Conservation (phyloP, 2,113 vertebrate species). For the Polypterus senegalus region DNA sequence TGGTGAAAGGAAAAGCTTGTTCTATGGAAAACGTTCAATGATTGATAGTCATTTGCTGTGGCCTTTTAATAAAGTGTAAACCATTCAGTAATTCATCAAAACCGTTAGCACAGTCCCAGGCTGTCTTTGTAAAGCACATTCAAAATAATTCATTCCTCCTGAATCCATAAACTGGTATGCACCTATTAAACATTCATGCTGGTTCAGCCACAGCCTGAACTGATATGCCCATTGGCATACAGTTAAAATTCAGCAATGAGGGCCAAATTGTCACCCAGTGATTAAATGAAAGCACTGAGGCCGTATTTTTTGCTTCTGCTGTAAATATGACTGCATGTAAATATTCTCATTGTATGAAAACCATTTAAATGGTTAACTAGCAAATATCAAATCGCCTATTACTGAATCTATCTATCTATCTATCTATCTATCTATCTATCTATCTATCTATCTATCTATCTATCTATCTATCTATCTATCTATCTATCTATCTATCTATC, state of each 20-base stretch:
- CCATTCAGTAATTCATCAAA: conserved; percentile 45
- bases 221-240: conserved; percentile 48
- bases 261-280: conserved; percentile 46
- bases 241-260: conserved; percentile 40
- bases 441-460: no score
- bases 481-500: no score
- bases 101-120: conserved; percentile 38
- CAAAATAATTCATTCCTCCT: conserved; percentile 50
- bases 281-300: conserved; percentile 49
- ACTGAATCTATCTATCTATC: no score
- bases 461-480: no score
- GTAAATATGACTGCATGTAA: conserved; percentile 45
- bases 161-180: conserved; percentile 35
- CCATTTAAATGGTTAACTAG: no score
- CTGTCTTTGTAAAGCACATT: conserved; percentile 42
- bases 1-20: conserved; percentile 23
- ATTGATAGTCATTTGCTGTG: conserved; percentile 63
- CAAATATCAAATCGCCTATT: no score
- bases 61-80: conserved; percentile 56
- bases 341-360: conserved; percentile 1
- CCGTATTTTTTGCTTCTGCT: conserved; percentile 43
- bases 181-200: conserved; percentile 51
- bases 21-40: conserved; percentile 46
- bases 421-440: no score
- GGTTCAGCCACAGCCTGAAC: conserved; percentile 38